Conservation (phyloP, 2,113 vertebrate genomes). For the Aptenodytes forsteri region DNA sequence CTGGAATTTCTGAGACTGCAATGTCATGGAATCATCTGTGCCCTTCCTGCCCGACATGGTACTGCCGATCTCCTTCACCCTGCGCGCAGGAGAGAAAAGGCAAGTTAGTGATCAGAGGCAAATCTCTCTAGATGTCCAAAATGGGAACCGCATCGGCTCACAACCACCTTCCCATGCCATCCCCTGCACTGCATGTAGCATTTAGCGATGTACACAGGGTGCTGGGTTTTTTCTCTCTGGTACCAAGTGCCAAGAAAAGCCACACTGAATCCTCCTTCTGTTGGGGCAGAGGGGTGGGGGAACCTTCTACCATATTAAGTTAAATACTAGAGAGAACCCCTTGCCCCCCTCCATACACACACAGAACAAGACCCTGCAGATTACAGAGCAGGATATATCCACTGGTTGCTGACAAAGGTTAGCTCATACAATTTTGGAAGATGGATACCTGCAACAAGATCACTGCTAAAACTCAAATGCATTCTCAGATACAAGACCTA, state of each 20-base stretch:
- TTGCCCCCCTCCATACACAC: background rate
- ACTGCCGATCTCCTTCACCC: conserved; percentile 95
- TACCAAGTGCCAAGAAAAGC: background rate
- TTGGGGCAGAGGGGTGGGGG: background rate
- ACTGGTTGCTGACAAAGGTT: background rate
- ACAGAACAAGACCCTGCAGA: background rate
- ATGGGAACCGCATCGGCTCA: rapidly evolving
- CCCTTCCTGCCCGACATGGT: conserved; percentile 95
- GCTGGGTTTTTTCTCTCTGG: background rate
- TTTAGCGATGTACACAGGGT: rapidly evolving
- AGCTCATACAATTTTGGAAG: background rate
- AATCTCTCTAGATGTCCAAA: background rate
- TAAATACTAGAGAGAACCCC: background rate
- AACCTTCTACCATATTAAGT: background rate
- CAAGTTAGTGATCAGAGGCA: background rate
- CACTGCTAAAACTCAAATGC: background rate
- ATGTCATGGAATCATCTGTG: conserved; percentile 93
- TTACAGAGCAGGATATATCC: background rate
- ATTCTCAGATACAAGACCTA: background rate
- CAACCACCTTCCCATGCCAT: rapidly evolving
- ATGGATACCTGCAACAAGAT: background rate
- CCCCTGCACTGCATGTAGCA: background rate
- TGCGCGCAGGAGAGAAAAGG: conserved; percentile 44
- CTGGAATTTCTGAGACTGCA: conserved; percentile 98
- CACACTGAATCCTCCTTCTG: background rate